Base-by-base conservation (phyloP, 2,113 vertebrate species). In the Megatriorchis doriae region DNA sequence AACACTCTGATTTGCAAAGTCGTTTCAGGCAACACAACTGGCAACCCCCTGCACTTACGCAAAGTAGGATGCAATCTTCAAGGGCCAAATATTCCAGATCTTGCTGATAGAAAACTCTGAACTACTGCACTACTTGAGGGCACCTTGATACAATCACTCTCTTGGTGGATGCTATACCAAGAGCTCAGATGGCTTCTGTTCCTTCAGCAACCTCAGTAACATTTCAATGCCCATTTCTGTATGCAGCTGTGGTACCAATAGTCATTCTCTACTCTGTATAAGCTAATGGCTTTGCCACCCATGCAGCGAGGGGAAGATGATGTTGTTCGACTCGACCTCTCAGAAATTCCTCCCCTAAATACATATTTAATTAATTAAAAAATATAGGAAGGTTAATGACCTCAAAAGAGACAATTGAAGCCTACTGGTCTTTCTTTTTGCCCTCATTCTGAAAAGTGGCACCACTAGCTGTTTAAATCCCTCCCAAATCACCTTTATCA, bases 81-180 rank as follows among this genome's bases (percentile, higher is more conserved):
- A 16, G 9, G 26, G 16, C 15, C n/a, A 67, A 75, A 77, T 16
- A 32, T 72, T 34, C 32, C 32, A 70, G 53, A 19, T 23, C 27
- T 22, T 48, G 16, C 23, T 20, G 38, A 75, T 8, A 52, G 73
- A 82, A 27, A 16, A 34, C 10, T 17, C 13, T 16, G 13, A 74
- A 73, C 32, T 71, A 48, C 0, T 55, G 26, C 81, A 56, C 29
- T 45, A 3, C 21, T 34, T 59, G n/a, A 91, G n/a, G 36, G 19
- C 9, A 48, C 11, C 20, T 29, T 2, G 0, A 32, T 59, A 70
- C 0, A 0, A 25, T 0, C 3, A 5, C 9, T 66, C 11, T 22
- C 40, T 62, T 47, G 15, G 13, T 18, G 88, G 83, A 48, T 36
- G 53, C 15, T 32, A 32, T 5, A 38, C 8, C 16, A 32, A 75